Percentiles rank a stretch among this genome's conserved stretches.
Evolutionary conservation across 2,888 invertebrate species (phyloP).

Genomic region (Drosophila paranaensis): DNA sequence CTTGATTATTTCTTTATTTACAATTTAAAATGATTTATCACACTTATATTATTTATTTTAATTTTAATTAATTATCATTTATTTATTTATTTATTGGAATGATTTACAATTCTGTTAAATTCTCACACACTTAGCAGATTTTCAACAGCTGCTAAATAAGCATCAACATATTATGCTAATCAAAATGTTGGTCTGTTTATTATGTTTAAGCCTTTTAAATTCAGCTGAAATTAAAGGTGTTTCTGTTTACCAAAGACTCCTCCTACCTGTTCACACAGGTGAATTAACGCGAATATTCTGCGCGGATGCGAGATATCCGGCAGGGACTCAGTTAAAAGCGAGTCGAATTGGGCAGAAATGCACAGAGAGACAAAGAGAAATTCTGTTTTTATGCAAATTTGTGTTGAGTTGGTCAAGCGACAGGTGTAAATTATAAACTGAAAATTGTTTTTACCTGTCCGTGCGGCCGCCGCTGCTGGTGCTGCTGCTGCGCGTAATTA

Average conservation of each 20-base stretch:
- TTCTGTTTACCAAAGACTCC: neutral
- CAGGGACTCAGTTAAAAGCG: slow-evolving; percentile 7
- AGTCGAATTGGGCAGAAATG: slow-evolving; percentile 1
- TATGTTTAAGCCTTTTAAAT: too few species aligned
- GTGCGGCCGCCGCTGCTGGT: neutral
- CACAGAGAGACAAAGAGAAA: slow-evolving; percentile 17
- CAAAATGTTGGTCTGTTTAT: neutral
- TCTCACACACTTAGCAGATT: too few species aligned
- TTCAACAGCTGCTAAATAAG: neutral
- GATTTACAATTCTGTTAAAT: too few species aligned
- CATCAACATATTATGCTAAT: neutral
- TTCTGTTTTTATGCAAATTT: slow-evolving; percentile 49
- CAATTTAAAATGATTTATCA: too few species aligned
- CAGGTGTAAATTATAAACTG: slow-evolving; percentile 50
- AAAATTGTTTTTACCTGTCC: slow-evolving; percentile 40
- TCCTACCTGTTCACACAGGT: too few species aligned
- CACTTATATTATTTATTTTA: neutral
- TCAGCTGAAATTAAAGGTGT: neutral
- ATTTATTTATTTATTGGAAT: neutral
- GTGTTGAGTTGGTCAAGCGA: slow-evolving; percentile 25
- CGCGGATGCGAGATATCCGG: slow-evolving; percentile 28
- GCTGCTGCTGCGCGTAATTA: slow-evolving; percentile 44
- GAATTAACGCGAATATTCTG: neutral
- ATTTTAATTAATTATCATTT: neutral
- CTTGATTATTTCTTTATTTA: neutral